These are phyloP conservation scores for Herpailurus yagouaroundi DNA, from an alignment of 2,113 vertebrate genomes.

Conservation along the genomic window DNA sequence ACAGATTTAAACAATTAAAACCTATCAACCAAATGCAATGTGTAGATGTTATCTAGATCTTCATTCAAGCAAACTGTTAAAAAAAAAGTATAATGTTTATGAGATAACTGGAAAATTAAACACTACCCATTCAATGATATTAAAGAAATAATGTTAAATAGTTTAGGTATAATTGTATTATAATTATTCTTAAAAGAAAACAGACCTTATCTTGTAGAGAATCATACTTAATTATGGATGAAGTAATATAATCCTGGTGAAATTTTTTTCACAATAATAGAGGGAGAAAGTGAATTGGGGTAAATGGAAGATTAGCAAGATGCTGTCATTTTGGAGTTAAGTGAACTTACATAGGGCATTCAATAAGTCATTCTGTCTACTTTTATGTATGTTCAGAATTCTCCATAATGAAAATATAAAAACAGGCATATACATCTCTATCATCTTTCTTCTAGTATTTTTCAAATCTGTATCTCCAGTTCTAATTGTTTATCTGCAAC, in stretches of 20 bases:
- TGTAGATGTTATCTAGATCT: background rate
- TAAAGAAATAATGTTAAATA: slow-evolving; percentile 19
- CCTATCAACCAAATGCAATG: background rate
- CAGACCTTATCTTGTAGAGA: background rate
- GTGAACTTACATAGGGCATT: background rate
- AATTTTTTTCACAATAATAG: background rate
- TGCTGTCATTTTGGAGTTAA: background rate
- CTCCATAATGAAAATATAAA: background rate
- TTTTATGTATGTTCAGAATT: slow-evolving; percentile 1
- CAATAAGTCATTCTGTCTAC: background rate
- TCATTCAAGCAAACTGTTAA: slow-evolving; percentile 35
- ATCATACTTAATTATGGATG: background rate
- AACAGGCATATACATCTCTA: background rate
- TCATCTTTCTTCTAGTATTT: background rate
- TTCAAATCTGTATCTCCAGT: background rate
- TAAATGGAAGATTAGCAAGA: background rate
- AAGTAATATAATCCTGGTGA: background rate
- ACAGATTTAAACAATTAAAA: slow-evolving; percentile 37
- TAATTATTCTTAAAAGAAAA: slow-evolving; percentile 54
- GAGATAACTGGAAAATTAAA: slow-evolving; percentile 49
- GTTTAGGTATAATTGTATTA: background rate
- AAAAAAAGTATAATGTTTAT: background rate
- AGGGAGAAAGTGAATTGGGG: background rate
- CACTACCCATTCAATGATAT: slow-evolving; percentile 7
- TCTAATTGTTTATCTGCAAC: background rate